phyloP scores from a whole-genome alignment of 2,888 invertebrate genomes.

The Harpalus rubripes region DNA sequence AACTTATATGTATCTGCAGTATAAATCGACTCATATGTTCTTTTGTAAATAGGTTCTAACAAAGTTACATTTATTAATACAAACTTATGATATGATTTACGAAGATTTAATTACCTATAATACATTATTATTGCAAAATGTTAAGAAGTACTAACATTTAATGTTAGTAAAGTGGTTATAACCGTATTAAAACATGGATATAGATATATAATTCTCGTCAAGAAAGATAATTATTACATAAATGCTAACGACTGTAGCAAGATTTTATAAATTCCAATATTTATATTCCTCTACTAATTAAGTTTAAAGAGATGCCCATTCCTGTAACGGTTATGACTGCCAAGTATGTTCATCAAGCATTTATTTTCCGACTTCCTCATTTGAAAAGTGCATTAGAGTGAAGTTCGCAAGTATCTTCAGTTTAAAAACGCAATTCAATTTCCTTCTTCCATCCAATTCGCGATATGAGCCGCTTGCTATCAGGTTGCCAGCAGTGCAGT shows the following conservation, averaged over 20 bases:
- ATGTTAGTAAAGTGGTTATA: neutral
- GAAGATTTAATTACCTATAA: neutral
- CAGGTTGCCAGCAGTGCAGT: neutral
- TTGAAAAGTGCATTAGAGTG: constrained; percentile 44
- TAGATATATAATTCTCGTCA: neutral
- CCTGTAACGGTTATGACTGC: constrained; percentile 28
- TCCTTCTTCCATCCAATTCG: constrained; percentile 47
- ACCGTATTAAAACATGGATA: neutral
- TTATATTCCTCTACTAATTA: constrained; percentile 24
- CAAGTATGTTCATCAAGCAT: constrained; percentile 41
- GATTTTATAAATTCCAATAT: constrained; percentile 11
- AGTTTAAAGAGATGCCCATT: neutral
- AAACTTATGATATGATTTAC: neutral
- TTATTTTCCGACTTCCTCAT: constrained; percentile 39
- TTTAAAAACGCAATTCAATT: constrained; percentile 52
- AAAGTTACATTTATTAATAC: too few species aligned
- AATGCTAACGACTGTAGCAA: neutral
- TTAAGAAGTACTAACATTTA: neutral
- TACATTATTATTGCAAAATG: neutral
- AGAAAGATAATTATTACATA: constrained; percentile 2
- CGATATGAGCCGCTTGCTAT: constrained; percentile 14
- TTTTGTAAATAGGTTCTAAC: too few species aligned
- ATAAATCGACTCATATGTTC: too few species aligned
- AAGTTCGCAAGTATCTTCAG: constrained; percentile 38
- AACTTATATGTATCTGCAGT: too few species aligned